These are phyloP conservation scores for Cyclargus thomasi DNA, from an alignment of 1,140 invertebrate genomes.

Conservation along the genomic window DNA sequence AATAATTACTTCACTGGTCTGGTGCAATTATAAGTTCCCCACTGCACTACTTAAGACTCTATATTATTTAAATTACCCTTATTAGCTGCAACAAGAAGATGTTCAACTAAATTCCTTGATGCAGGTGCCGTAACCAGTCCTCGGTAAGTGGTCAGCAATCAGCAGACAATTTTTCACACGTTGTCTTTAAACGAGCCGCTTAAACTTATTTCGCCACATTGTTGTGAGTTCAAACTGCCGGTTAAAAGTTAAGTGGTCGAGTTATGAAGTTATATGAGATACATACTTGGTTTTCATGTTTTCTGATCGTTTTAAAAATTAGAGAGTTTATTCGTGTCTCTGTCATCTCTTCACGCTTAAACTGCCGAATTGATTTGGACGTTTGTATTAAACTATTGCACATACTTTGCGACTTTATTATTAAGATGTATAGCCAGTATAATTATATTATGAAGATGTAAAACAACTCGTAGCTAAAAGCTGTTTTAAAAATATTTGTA, in stretches of 20 bases:
- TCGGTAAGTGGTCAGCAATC: not conserved
- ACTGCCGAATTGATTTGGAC: too few species aligned
- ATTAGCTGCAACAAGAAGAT: not conserved
- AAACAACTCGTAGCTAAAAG: too few species aligned
- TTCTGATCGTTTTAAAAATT: too few species aligned
- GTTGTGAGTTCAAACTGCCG: not conserved
- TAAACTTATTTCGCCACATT: slow-evolving; percentile 1
- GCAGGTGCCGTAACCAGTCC: not conserved
- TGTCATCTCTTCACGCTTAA: too few species aligned
- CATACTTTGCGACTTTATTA: too few species aligned
- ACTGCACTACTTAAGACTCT: not conserved
- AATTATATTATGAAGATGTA: too few species aligned
- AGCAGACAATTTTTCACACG: not conserved
- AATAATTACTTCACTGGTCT: too few species aligned
- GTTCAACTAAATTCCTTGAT: not conserved
- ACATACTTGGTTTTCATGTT: too few species aligned
- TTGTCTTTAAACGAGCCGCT: not conserved
- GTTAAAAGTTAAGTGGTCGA: not conserved
- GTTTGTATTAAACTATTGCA: too few species aligned
- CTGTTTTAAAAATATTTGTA: too few species aligned
- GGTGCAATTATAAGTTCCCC: not conserved
- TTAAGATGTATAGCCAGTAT: too few species aligned
- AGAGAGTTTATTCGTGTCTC: too few species aligned
- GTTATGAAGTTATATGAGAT: not conserved
- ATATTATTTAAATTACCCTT: not conserved